Evolutionary conservation across 30 jellyfish, hydroid and myxozoan genomes (phyloP).

Genomic region (Chrysaora quinquecirrha): DNA sequence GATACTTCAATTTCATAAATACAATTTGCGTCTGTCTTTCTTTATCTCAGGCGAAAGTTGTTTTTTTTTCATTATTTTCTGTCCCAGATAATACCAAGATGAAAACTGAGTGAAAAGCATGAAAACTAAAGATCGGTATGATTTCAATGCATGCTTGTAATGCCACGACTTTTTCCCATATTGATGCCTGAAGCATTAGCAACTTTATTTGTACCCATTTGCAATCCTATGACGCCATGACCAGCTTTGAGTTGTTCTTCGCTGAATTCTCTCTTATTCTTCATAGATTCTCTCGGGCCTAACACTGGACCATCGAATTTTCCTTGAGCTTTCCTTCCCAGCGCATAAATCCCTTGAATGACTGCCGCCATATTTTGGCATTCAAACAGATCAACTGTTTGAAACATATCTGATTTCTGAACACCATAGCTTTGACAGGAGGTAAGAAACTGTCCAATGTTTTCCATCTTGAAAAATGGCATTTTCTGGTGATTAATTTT

Average conservation of each 20-base stretch:
- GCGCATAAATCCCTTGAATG: constrained; percentile 81
- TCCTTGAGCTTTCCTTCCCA: constrained; percentile 89
- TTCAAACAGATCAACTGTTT: constrained; percentile 96
- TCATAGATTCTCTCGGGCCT: constrained; percentile 94
- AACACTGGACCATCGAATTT: constrained; percentile 81
- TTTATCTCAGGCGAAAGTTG: no score
- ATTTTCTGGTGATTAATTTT: constrained; percentile 80
- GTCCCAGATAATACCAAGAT: no score
- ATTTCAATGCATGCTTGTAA: constrained; percentile 48
- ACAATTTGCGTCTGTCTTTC: no score
- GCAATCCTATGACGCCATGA: constrained; percentile 84
- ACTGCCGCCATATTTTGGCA: constrained; percentile 87
- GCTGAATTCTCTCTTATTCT: constrained; percentile 76
- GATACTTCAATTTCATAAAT: no score
- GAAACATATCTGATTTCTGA: constrained; percentile 74
- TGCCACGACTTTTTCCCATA: constrained; percentile 85
- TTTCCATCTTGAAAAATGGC: constrained; percentile 98
- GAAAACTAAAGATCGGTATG: no score
- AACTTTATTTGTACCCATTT: constrained; percentile 93
- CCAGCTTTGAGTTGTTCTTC: constrained; percentile 93
- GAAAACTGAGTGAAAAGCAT: no score
- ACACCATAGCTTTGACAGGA: constrained; percentile 82
- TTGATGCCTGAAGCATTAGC: constrained; percentile 91
- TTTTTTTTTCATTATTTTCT: no score
- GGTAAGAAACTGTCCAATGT: constrained; percentile 81